Conservation (phyloP, 2,797 vertebrate species). For the Podargus strigoides region DNA sequence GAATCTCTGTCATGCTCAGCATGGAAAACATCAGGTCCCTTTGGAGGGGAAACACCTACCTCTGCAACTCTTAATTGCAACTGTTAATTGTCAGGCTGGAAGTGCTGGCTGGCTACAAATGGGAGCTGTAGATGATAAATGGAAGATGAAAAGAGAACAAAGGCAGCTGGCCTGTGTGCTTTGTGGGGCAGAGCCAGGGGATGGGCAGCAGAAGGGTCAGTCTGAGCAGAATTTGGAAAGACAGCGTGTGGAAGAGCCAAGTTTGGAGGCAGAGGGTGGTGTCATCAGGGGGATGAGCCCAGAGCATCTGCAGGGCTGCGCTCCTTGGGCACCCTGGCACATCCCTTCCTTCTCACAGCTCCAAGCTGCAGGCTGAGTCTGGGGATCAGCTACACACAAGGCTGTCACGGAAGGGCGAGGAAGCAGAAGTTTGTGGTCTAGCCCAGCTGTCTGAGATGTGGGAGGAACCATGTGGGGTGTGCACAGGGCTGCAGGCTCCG, state of each 20-base stretch:
- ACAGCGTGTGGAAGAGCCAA: background rate
- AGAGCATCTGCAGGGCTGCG: fast-evolving
- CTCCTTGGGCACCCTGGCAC: fast-evolving
- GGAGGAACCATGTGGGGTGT: fast-evolving
- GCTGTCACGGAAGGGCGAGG: background rate
- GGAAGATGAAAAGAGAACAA: background rate
- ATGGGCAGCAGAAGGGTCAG: background rate
- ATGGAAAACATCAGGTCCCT: background rate
- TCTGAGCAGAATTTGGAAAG: fast-evolving
- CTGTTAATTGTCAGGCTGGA: background rate
- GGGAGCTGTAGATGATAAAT: background rate
- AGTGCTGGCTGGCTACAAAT: background rate
- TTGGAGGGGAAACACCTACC: slow-evolving; percentile 28
- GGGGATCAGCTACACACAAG: fast-evolving
- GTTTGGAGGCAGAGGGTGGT: background rate
- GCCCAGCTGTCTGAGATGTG: fast-evolving
- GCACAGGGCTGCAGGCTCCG: background rate
- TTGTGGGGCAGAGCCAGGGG: background rate
- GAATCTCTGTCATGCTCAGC: slow-evolving; percentile 28
- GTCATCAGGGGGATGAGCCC: background rate
- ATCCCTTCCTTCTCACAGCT: background rate
- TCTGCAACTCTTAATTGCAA: slow-evolving; percentile 36
- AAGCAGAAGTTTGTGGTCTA: background rate
- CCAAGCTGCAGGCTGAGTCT: background rate
- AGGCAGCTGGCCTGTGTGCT: background rate